Percentiles rank a stretch among this genome's conserved stretches.
phyloP scores from a whole-genome alignment of 2,888 invertebrate species.

The Drosophila incognita region DNA sequence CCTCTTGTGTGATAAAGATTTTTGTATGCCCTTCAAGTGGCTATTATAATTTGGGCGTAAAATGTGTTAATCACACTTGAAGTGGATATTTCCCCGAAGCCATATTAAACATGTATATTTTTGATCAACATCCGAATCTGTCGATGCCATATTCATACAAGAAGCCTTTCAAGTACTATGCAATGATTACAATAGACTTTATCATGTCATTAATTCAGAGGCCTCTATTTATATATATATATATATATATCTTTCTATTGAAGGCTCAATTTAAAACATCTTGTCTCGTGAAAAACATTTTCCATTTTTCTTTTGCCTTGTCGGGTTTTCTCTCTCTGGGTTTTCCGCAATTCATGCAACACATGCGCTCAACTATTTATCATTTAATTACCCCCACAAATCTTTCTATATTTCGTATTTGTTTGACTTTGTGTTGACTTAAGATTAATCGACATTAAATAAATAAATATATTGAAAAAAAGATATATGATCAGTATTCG shows the following conservation, averaged over 20 bases:
- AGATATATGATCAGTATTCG: no score
- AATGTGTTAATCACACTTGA: not conserved
- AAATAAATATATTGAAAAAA: not conserved
- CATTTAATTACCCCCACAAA: not conserved
- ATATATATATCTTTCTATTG: not conserved
- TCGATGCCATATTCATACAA: not conserved
- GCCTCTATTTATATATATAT: not conserved
- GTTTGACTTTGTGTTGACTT: no score
- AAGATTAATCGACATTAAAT: not conserved
- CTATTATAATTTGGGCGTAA: not conserved
- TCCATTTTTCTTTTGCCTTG: not conserved
- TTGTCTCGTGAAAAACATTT: not conserved
- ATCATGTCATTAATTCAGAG: not conserved
- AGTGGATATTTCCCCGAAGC: not conserved
- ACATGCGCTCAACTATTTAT: not conserved
- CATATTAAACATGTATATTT: not conserved
- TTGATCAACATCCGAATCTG: not conserved
- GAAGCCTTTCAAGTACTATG: not conserved
- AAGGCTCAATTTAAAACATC: not conserved
- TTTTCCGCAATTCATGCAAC: not conserved
- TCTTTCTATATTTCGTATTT: not conserved
- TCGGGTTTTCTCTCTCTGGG: not conserved
- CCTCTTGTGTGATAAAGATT: conserved; percentile 62
- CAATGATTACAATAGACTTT: not conserved
- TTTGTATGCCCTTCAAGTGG: conserved; percentile 18